phyloP scores from a whole-genome alignment of 35 echinoderm and acorn worm species.

The Lytechinus pictus region DNA sequence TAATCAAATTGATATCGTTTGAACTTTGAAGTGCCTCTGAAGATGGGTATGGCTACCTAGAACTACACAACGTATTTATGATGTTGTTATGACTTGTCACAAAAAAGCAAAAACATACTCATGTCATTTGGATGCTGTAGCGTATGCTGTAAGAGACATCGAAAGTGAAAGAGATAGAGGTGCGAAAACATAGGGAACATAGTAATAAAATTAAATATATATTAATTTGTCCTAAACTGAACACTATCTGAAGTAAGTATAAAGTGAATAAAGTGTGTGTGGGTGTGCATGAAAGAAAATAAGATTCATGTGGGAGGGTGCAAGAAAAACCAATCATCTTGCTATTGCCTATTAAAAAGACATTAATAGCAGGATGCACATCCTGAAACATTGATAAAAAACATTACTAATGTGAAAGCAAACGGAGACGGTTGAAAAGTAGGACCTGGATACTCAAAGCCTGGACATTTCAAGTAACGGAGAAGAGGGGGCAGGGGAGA shows the following conservation, averaged over 20 bases:
- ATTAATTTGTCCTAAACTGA: neutral
- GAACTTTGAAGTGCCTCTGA: too few species aligned
- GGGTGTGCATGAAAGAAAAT: too few species aligned
- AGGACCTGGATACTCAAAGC: neutral
- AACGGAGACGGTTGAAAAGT: neutral
- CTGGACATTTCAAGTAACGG: neutral
- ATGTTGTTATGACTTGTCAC: too few species aligned
- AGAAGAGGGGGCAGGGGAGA: neutral
- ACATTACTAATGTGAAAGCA: neutral
- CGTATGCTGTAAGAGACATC: neutral
- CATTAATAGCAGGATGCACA: neutral
- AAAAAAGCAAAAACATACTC: neutral
- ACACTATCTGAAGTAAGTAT: neutral
- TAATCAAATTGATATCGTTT: neutral
- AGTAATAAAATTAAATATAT: too few species aligned
- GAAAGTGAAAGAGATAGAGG: neutral
- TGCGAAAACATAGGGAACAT: neutral
- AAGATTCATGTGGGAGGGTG: neutral
- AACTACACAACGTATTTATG: too few species aligned
- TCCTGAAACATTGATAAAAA: neutral
- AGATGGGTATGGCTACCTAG: too few species aligned
- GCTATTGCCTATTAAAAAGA: neutral
- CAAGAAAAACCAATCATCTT: neutral
- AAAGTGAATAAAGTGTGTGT: too few species aligned
- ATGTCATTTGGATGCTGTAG: too few species aligned